phyloP scores from a whole-genome alignment of 2,797 vertebrate species.

The Eupleurogrammus muticus region DNA sequence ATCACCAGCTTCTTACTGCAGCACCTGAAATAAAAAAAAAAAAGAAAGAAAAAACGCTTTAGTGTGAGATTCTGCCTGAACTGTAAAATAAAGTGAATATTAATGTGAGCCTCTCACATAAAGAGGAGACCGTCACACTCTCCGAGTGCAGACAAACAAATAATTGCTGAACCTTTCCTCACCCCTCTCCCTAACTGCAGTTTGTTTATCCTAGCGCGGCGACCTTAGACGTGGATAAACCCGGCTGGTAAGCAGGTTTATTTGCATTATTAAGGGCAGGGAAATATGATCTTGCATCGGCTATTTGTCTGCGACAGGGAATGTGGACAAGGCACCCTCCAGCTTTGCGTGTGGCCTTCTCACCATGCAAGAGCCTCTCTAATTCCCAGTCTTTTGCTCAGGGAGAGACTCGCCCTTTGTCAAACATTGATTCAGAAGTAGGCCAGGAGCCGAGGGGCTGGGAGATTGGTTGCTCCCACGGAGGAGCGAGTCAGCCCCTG shows the following conservation, averaged over 20 bases:
- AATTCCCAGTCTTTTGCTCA: constrained; percentile 69
- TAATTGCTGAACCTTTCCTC: constrained; percentile 39
- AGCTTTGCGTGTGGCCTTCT: constrained; percentile 74
- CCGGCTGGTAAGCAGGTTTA: constrained; percentile 66
- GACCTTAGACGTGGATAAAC: constrained; percentile 55
- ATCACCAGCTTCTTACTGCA: constrained; percentile 16
- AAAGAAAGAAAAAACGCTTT: too few species aligned
- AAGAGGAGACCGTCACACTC: not conserved
- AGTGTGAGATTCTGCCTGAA: constrained; percentile 21
- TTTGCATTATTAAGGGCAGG: constrained; percentile 68
- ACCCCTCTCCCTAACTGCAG: constrained; percentile 40
- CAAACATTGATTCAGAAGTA: constrained; percentile 84
- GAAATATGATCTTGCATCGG: constrained; percentile 66
- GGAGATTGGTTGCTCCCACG: constrained; percentile 61
- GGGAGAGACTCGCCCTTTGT: constrained; percentile 76
- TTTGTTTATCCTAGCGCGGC: constrained; percentile 60
- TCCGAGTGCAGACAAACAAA: constrained; percentile 40
- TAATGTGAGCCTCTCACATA: constrained; percentile 4
- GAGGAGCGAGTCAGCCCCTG: constrained; percentile 55
- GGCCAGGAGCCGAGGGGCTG: constrained; percentile 78
- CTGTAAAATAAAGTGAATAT: constrained; percentile 17
- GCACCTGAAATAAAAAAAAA: constrained; percentile 14
- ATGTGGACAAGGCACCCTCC: constrained; percentile 56
- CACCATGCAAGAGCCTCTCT: constrained; percentile 60
- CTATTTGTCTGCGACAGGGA: constrained; percentile 59